These are phyloP conservation scores for Phaedon cochleariae DNA, from an alignment of 2,888 invertebrate genomes.

Conservation along the genomic window DNA sequence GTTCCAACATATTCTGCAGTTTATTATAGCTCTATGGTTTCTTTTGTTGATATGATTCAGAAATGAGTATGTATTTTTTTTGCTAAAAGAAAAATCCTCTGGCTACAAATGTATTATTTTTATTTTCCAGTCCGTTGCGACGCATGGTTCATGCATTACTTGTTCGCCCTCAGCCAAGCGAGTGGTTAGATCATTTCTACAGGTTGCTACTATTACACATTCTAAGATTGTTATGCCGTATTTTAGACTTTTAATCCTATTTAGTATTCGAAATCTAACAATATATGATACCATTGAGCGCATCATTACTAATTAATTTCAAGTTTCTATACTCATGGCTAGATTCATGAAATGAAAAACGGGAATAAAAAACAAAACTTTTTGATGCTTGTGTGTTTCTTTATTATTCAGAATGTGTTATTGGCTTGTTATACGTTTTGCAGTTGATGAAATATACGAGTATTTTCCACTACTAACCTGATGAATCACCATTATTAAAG, in stretches of 20 bases:
- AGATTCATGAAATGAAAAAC: slow-evolving; percentile 1
- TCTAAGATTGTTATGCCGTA: slow-evolving; percentile 39
- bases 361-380: no score
- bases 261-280: slow-evolving; percentile 27
- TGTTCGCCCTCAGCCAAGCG: slow-evolving; percentile 67
- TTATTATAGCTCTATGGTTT: no score
- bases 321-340: slow-evolving; percentile 24
- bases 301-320: not conserved
- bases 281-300: slow-evolving; percentile 19
- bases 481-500: no score
- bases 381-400: not conserved
- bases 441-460: no score
- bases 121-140: slow-evolving; percentile 69
- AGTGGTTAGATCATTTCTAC: slow-evolving; percentile 69
- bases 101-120: slow-evolving; percentile 30
- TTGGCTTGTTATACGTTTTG: not conserved
- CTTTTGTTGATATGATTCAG: no score
- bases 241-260: slow-evolving; percentile 25
- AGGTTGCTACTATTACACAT: slow-evolving; percentile 61
- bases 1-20: no score
- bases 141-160: slow-evolving; percentile 73
- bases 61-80: no score
- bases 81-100: not conserved
- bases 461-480: no score
- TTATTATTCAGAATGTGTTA: not conserved